phyloP scores from a whole-genome alignment of 2,797 vertebrate species.

The Sebastolobus altivelis region DNA sequence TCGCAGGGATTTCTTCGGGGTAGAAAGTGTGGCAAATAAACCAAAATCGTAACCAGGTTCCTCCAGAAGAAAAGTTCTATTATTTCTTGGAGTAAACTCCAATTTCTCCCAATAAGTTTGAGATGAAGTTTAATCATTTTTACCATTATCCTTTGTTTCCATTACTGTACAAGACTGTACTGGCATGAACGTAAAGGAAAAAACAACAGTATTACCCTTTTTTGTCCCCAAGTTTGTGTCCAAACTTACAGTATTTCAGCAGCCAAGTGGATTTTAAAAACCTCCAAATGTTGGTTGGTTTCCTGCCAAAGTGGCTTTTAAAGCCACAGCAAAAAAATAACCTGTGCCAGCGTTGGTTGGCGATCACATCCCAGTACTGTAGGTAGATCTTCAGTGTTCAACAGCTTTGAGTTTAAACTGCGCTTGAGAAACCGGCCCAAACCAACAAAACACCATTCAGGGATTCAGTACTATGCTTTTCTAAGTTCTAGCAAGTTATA shows the following conservation, averaged over 20 bases:
- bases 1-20: conserved; percentile 60
- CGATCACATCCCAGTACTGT: conserved; percentile 12
- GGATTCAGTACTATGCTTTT: conserved; percentile 89
- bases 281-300: conserved; percentile 38
- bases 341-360: conserved; percentile 24
- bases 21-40: conserved; percentile 44
- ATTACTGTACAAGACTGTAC: neutral
- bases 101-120: neutral
- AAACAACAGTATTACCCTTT: conserved; percentile 41
- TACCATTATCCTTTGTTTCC: neutral
- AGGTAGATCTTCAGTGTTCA: conserved; percentile 7
- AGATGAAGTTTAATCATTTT: conserved; percentile 29
- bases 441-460: conserved; percentile 84
- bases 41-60: conserved; percentile 43
- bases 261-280: conserved; percentile 32
- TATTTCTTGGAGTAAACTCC: neutral
- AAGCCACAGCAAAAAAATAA: conserved; percentile 29
- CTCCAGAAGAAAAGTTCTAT: neutral
- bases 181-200: neutral
- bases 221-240: neutral
- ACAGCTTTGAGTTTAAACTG: conserved; percentile 53
- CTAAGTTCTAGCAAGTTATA: conserved; percentile 85
- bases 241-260: conserved; percentile 37
- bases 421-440: conserved; percentile 67
- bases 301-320: conserved; percentile 53